These are phyloP conservation scores for Epinotia nisella DNA, from an alignment of 2,888 invertebrate genomes.

Conservation along the genomic window DNA sequence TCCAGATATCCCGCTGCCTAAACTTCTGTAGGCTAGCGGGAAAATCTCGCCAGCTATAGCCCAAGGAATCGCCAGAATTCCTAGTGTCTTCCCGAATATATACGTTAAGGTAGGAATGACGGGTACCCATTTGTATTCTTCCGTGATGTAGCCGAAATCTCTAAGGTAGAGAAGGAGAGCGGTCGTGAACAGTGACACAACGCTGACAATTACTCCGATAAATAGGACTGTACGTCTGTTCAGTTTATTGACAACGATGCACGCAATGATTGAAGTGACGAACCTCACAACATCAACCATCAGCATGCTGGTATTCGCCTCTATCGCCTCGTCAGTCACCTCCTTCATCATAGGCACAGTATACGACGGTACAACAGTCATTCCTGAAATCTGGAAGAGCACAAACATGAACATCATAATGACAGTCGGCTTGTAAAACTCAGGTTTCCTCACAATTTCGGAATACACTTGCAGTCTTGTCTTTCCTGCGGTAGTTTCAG, in stretches of 20 bases:
- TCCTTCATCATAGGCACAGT: conserved; percentile 86
- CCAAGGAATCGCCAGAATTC: conserved; percentile 88
- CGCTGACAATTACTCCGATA: conserved; percentile 85
- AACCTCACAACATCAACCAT: conserved; percentile 87
- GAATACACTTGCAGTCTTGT: conserved; percentile 65
- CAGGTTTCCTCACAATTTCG: conserved; percentile 68
- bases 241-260: conserved; percentile 84
- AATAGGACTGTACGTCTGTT: conserved; percentile 86
- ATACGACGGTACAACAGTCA: conserved; percentile 89
- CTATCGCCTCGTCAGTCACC: conserved; percentile 83
- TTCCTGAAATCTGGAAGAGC: conserved; percentile 88
- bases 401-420: conserved; percentile 87
- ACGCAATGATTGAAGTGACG: conserved; percentile 85
- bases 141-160: conserved; percentile 65
- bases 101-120: conserved; percentile 82
- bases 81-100: conserved; percentile 84
- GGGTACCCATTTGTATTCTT: conserved; percentile 73
- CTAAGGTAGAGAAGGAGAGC: conserved; percentile 74
- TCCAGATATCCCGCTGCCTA: conserved; percentile 87
- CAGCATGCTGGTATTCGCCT: conserved; percentile 86
- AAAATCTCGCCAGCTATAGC: conserved; percentile 89
- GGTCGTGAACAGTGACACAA: conserved; percentile 81
- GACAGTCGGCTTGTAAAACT: conserved; percentile 85
- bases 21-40: conserved; percentile 85
- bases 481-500: conserved; percentile 65